Evolutionary conservation across 2,797 vertebrate species (phyloP).

Genomic region (Natrix natrix): DNA sequence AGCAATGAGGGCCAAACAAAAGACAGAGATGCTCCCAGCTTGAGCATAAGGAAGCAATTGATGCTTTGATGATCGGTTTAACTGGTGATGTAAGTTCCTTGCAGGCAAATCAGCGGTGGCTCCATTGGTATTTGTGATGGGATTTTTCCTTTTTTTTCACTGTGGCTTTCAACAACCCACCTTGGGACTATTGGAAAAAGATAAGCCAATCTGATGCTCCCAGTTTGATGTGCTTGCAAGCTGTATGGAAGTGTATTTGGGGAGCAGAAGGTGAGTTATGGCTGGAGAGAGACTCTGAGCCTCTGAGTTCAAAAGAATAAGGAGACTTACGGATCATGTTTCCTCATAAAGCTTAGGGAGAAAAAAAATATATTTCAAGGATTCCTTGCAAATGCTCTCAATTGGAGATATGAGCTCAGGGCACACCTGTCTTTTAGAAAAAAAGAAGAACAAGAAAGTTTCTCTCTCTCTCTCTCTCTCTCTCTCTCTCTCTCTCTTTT

Average conservation of each 20-base stretch:
- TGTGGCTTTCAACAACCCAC: slow-evolving; percentile 33
- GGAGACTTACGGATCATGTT: slow-evolving; percentile 23
- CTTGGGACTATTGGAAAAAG: slow-evolving; percentile 4
- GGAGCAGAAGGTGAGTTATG: slow-evolving; percentile 53
- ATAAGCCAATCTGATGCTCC: slow-evolving; percentile 38
- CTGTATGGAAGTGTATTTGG: neutral
- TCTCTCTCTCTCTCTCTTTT: too few relatives aligned
- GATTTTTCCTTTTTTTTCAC: neutral
- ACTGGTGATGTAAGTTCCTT: slow-evolving; percentile 68
- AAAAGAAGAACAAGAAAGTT: neutral
- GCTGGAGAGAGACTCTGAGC: slow-evolving; percentile 54
- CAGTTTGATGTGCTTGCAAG: slow-evolving; percentile 22
- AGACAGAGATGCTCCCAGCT: neutral
- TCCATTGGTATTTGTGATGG: slow-evolving; percentile 51
- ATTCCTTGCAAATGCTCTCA: slow-evolving; percentile 11
- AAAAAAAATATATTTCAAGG: neutral
- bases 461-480: too few relatives aligned
- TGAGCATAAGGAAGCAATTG: slow-evolving; percentile 66
- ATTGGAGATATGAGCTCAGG: neutral
- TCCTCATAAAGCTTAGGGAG: neutral
- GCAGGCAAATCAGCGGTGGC: slow-evolving; percentile 51
- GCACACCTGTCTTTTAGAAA: neutral
- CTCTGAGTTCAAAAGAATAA: slow-evolving; percentile 47
- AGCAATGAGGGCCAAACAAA: neutral
- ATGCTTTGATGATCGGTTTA: slow-evolving; percentile 67